Percentiles rank a stretch among this genome's conserved stretches.
phyloP scores from a whole-genome alignment of 1,140 invertebrate genomes.

The Listronotus bonariensis region DNA sequence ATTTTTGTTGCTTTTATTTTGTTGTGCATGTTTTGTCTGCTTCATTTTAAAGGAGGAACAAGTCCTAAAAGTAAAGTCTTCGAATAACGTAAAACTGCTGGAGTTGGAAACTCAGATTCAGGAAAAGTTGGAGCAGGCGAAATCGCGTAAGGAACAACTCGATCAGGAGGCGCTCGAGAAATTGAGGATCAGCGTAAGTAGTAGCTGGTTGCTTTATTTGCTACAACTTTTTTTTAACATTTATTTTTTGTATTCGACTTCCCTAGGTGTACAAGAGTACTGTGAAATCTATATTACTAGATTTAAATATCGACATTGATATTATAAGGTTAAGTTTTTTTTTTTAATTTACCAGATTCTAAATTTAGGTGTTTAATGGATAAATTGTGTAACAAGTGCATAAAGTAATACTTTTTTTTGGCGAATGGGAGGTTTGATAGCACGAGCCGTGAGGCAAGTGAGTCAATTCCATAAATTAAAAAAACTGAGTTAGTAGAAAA shows the following conservation, averaged over 20 bases:
- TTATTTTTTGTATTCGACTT: not conserved
- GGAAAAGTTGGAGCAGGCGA: conserved; percentile 73
- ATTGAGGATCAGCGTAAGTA: conserved; percentile 75
- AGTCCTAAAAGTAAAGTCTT: conserved; percentile 68
- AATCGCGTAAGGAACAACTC: conserved; percentile 68
- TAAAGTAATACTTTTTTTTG: too few relatives aligned
- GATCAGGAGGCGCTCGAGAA: conserved; percentile 77
- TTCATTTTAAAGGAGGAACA: conserved; percentile 68
- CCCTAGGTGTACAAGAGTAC: not conserved
- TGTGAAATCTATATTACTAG: not conserved
- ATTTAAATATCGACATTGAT: too few relatives aligned
- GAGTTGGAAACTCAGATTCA: conserved; percentile 71
- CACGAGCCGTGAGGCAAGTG: too few relatives aligned
- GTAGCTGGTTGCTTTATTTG: conserved; percentile 1
- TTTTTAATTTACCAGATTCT: too few relatives aligned
- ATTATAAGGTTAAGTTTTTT: too few relatives aligned
- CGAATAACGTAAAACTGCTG: conserved; percentile 67
- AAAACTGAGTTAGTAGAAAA: too few relatives aligned
- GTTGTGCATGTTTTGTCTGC: conserved; percentile 45
- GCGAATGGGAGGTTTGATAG: too few relatives aligned
- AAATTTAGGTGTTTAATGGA: too few relatives aligned
- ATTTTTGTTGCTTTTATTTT: conserved; percentile 34
- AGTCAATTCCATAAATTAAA: too few relatives aligned
- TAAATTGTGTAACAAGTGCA: too few relatives aligned
- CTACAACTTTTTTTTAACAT: too few relatives aligned